Evolutionary conservation across 2,113 vertebrate species (phyloP).

Genomic region (Anarhynchus alexandrinus): DNA sequence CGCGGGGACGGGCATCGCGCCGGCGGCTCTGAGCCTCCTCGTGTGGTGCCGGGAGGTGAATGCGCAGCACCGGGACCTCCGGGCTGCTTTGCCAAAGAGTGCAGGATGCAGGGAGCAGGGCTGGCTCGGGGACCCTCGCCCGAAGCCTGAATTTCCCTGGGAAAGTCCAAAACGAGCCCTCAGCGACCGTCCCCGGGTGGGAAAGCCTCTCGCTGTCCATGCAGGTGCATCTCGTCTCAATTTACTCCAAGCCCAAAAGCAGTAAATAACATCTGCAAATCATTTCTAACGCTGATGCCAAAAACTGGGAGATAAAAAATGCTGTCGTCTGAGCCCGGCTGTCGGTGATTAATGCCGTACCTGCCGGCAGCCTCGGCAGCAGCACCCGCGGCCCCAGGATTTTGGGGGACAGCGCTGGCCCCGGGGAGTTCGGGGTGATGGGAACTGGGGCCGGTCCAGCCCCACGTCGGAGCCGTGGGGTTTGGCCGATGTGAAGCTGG

Average conservation of each 20-base stretch:
- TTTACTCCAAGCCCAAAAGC: slow-evolving; percentile 27
- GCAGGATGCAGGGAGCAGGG: background rate
- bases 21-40: background rate
- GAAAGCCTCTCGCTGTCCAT: background rate
- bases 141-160: background rate
- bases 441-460: background rate
- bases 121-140: background rate
- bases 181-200: background rate
- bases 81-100: background rate
- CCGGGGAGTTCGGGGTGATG: accelerated
- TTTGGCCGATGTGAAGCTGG: background rate
- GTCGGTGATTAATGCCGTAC: background rate
- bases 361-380: background rate
- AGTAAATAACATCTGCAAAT: slow-evolving; percentile 69
- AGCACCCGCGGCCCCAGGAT: accelerated
- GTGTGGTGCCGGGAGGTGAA: background rate
- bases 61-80: accelerated
- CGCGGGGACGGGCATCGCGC: background rate
- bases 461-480: accelerated
- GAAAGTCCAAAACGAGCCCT: background rate
- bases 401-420: background rate
- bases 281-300: slow-evolving; percentile 32
- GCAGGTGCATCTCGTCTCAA: slow-evolving; percentile 63
- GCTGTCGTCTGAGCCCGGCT: background rate
- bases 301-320: slow-evolving; percentile 19